These are phyloP conservation scores for Zeuzera pyrina DNA, from an alignment of 2,888 invertebrate species.

Conservation along the genomic window DNA sequence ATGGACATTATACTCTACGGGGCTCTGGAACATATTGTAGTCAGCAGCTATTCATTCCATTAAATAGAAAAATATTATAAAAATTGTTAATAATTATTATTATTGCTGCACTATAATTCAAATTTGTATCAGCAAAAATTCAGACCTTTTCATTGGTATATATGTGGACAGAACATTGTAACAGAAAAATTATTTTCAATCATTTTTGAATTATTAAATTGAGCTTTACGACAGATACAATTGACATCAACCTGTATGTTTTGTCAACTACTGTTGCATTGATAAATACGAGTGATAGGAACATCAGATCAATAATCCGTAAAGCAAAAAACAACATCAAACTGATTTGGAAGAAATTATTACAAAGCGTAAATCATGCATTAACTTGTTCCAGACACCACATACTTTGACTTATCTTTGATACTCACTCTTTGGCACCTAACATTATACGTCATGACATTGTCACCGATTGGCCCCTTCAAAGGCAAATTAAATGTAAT, in stretches of 20 bases:
- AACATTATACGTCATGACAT: conserved; percentile 48
- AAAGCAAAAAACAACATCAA: conserved; percentile 54
- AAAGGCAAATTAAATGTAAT: conserved; percentile 26
- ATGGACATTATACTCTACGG: conserved; percentile 69
- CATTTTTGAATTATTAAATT: conserved; percentile 53
- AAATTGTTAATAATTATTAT: conserved; percentile 49
- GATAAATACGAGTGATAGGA: conserved; percentile 59
- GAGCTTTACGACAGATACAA: conserved; percentile 68
- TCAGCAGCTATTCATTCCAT: too few relatives aligned
- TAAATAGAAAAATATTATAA: conserved; percentile 59
- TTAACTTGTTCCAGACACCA: conserved; percentile 53
- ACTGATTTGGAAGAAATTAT: conserved; percentile 62
- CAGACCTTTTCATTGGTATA: too few relatives aligned
- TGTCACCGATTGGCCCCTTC: conserved; percentile 36
- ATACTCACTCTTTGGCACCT: conserved; percentile 72
- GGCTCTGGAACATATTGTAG: conserved; percentile 66
- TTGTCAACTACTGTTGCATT: conserved; percentile 42
- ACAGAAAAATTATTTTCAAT: conserved; percentile 39
- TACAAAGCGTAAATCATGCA: conserved; percentile 50
- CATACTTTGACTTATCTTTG: conserved; percentile 60
- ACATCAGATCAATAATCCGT: conserved; percentile 71
- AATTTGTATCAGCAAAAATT: conserved; percentile 51
- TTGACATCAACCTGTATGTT: conserved; percentile 52
- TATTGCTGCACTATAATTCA: conserved; percentile 53
- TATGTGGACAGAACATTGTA: conserved; percentile 59